phyloP scores from a whole-genome alignment of 2,113 vertebrate genomes.

The Epinephelus cyanopodus region DNA sequence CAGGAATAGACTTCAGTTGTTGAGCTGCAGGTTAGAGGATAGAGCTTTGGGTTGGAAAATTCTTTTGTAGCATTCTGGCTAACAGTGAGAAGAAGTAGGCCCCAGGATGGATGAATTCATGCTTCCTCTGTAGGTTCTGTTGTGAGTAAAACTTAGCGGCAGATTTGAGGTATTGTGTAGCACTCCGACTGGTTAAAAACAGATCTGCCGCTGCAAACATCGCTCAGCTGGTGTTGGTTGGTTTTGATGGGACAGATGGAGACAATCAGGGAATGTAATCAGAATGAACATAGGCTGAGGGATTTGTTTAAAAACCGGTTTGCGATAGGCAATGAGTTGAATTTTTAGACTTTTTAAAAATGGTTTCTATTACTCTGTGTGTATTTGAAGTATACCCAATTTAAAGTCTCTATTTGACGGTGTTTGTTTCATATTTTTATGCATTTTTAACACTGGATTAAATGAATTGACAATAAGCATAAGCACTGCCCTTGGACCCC shows the following conservation, averaged over 20 bases:
- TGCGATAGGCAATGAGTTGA: conserved; percentile 70
- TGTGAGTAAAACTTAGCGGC: background rate
- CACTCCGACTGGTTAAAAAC: conserved; percentile 33
- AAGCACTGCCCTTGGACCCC: conserved; percentile 76
- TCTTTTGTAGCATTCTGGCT: conserved; percentile 72
- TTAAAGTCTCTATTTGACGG: conserved; percentile 69
- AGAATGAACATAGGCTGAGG: conserved; percentile 30
- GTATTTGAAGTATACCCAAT: conserved; percentile 76
- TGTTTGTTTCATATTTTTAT: conserved; percentile 66
- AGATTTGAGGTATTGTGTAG: conserved; percentile 45
- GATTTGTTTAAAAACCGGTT: conserved; percentile 38
- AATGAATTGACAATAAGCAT: conserved; percentile 72
- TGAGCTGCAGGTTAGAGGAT: conserved; percentile 57
- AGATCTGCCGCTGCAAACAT: conserved; percentile 3
- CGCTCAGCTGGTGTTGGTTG: background rate
- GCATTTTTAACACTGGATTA: conserved; percentile 76
- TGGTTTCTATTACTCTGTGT: conserved; percentile 74
- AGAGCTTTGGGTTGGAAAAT: conserved; percentile 49
- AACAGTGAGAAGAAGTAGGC: conserved; percentile 35
- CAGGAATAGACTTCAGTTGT: conserved; percentile 68
- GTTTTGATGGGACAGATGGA: conserved; percentile 56
- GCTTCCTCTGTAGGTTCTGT: conserved; percentile 52
- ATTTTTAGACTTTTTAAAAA: conserved; percentile 74
- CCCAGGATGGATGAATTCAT: conserved; percentile 42
- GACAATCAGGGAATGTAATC: conserved; percentile 77